Base-by-base conservation (phyloP, 1,140 invertebrate species). In the Mercenaria mercenaria region DNA sequence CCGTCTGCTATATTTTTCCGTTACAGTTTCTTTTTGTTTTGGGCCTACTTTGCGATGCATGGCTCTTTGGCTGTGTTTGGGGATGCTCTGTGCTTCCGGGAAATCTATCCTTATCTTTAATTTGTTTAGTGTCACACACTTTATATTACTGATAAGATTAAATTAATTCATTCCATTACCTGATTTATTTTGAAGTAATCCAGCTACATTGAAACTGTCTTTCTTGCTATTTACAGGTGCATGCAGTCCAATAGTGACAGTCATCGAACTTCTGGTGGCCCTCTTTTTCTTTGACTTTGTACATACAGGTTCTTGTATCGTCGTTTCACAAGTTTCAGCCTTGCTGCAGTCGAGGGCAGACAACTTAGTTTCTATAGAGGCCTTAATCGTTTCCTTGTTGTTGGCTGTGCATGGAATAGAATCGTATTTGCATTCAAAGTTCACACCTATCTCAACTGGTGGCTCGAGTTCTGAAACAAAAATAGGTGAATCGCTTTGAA, bases 391-490 rank as follows among this genome's bases (percentile, higher is more conserved):
- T 37, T 52, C 43, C 41, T 32, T 41, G 34, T 59, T 77, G 3
- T 37, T 15, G 0, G 6, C 1, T 11, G 43, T 87, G 50, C 84
- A 87, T 34, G 43, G 47, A 29, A 87, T 20, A 10, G 84, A 37
- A 0, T 87, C 47, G n/a, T 76, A 87, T 13, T 59, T 20, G 0
- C 84, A 43, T n/a, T 82, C 59, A 59, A 82, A 64, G 0, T 32
- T 15, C 11, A 82, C 20, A n/a, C 39, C 39, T 18, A 82, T 37
- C 29, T 64, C 26, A 0, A n/a, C 1, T 18, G 80, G 56, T 23
- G 59, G 29, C 47, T 64, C n/a, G 23, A 82, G 23, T 29, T 82
- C 80, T 82, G 80, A 4, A 39, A n/a, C n/a, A n/a, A n/a, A n/a
- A n/a, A n/a, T n/a, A n/a, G n/a, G n/a, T n/a, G n/a, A n/a, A n/a